These are phyloP conservation scores for Steinernema carpocapsae DNA, from an alignment of 2,888 invertebrate species.

Conservation along the genomic window DNA sequence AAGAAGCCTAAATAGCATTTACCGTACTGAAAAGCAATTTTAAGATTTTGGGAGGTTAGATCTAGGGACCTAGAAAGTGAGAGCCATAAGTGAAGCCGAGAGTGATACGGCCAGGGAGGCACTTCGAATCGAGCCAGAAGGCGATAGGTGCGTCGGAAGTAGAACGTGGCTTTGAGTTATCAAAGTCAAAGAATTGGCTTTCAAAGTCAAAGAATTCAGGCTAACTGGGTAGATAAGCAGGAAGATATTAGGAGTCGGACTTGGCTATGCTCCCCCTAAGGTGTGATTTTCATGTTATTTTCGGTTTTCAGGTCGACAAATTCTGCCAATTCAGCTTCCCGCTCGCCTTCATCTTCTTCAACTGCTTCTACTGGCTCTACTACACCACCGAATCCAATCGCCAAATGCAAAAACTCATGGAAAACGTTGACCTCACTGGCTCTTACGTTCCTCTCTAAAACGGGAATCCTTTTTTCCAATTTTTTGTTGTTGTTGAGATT, in stretches of 20 bases:
- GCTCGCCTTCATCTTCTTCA: constrained; percentile 40
- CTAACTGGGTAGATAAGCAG: too few relatives aligned
- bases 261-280: too few relatives aligned
- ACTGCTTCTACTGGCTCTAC: constrained; percentile 46
- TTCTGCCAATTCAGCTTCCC: constrained; percentile 46
- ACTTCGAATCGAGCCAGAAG: constrained; percentile 49
- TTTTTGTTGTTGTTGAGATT: not conserved
- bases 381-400: constrained; percentile 39
- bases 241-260: too few relatives aligned
- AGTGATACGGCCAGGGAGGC: constrained; percentile 46
- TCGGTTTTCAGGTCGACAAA: constrained; percentile 39
- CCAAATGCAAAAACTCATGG: constrained; percentile 34
- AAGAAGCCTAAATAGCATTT: too few relatives aligned
- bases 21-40: too few relatives aligned
- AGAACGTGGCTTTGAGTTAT: constrained; percentile 41
- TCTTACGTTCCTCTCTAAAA: constrained; percentile 19
- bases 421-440: constrained; percentile 32
- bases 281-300: too few relatives aligned
- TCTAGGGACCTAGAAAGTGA: constrained; percentile 50
- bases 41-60: too few relatives aligned
- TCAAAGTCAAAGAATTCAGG: too few relatives aligned
- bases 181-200: not conserved
- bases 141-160: constrained; percentile 44
- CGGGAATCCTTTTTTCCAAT: not conserved
- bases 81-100: constrained; percentile 43